Percentiles rank a stretch among this genome's conserved stretches.
phyloP scores from a whole-genome alignment of 2,888 invertebrate genomes.

The Acronicta alni region DNA sequence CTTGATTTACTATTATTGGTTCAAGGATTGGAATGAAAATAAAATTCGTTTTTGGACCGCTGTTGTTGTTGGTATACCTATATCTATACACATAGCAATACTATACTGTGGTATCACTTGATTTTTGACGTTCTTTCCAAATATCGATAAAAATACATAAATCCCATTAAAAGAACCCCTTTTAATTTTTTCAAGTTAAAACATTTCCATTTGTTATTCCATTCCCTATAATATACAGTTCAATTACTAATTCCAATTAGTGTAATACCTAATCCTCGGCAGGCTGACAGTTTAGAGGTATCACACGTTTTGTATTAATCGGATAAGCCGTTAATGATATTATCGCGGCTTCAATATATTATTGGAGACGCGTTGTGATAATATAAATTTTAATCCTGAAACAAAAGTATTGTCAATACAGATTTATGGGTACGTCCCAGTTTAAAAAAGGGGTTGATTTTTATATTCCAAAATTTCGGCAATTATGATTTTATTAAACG shows the following conservation, averaged over 20 bases:
- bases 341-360: conserved; percentile 5
- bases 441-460: too few relatives aligned
- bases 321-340: conserved; percentile 13
- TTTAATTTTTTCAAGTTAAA: not conserved
- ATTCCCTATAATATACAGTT: not conserved
- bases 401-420: too few relatives aligned
- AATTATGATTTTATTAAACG: too few relatives aligned
- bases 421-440: too few relatives aligned
- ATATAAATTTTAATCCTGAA: too few relatives aligned
- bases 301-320: conserved; percentile 6
- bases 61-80: conserved; percentile 46
- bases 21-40: conserved; percentile 61
- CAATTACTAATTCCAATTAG: conserved; percentile 1
- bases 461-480: too few relatives aligned
- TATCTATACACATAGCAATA: conserved; percentile 34
- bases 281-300: not conserved
- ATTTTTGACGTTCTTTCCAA: too few relatives aligned
- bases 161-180: too few relatives aligned
- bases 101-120: conserved; percentile 29
- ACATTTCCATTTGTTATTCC: not conserved
- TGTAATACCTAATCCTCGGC: not conserved
- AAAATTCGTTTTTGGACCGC: conserved; percentile 67
- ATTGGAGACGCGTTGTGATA: not conserved
- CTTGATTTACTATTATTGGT: conserved; percentile 58
- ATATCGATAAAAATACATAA: too few relatives aligned